phyloP scores from a whole-genome alignment of 2,113 vertebrate genomes.

The Tringa solitaria region DNA sequence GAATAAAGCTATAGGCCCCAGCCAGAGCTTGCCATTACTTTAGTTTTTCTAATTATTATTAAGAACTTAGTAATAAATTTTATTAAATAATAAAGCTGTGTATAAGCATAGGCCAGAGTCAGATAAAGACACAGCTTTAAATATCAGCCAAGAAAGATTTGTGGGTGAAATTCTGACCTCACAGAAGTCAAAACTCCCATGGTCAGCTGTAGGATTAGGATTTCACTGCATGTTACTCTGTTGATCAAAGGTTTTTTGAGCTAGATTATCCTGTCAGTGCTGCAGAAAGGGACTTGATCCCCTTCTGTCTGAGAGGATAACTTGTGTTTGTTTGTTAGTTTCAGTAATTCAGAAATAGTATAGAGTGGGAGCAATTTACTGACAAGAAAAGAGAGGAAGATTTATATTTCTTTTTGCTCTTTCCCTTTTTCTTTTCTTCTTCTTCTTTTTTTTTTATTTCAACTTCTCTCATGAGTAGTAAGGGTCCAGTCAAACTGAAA shows the following conservation, averaged over 20 bases:
- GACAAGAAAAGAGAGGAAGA: not conserved
- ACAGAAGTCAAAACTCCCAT: slow-evolving; percentile 2
- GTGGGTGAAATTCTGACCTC: not conserved
- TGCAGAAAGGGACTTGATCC: slow-evolving; percentile 4
- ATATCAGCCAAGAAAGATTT: not conserved
- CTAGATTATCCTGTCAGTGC: slow-evolving; percentile 45
- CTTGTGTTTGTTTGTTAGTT: not conserved
- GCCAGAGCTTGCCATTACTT: not conserved
- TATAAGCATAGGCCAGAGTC: not conserved
- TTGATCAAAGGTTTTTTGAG: slow-evolving; percentile 48
- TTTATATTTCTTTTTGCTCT: not conserved
- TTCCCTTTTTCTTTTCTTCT: not conserved
- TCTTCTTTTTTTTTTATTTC: not conserved
- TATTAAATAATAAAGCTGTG: not conserved
- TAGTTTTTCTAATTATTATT: not conserved
- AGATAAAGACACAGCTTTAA: not conserved
- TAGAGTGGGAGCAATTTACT: not conserved
- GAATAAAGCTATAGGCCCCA: not conserved
- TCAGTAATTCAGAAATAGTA: not conserved
- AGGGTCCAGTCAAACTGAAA: not conserved
- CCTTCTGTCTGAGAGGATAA: not conserved
- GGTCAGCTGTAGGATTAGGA: slow-evolving; percentile 31
- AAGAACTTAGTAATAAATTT: not conserved
- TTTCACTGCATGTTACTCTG: slow-evolving; percentile 4
- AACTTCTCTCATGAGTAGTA: not conserved